These are phyloP conservation scores for Sturnira hondurensis DNA, from an alignment of 2,113 vertebrate species.

Conservation along the genomic window DNA sequence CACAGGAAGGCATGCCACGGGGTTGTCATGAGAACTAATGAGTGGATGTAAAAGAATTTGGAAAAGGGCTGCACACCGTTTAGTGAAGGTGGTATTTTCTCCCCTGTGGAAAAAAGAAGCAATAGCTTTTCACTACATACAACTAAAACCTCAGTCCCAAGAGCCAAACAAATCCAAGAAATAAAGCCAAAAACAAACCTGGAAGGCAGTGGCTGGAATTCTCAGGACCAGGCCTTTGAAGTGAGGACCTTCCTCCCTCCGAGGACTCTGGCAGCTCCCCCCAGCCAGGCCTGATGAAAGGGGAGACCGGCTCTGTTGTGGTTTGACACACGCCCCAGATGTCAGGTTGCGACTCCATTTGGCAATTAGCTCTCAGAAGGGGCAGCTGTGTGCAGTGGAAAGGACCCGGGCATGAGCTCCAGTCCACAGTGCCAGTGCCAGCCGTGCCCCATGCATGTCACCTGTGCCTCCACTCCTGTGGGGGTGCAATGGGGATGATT, in stretches of 20 bases:
- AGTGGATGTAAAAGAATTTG: background rate
- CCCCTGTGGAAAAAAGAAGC: background rate
- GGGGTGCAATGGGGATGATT: background rate
- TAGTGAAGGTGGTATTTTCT: background rate
- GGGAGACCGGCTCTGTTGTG: constrained; percentile 66
- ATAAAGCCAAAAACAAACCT: constrained; percentile 49
- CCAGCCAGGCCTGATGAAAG: constrained; percentile 50
- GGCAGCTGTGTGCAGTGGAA: constrained; percentile 30
- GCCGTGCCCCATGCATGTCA: background rate
- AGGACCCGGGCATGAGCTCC: background rate
- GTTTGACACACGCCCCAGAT: constrained; percentile 68
- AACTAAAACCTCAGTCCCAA: background rate
- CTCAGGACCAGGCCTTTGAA: constrained; percentile 51
- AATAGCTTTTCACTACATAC: background rate
- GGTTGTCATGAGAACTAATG: background rate
- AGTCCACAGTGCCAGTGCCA: background rate
- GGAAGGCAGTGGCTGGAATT: constrained; percentile 22
- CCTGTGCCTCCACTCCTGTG: background rate
- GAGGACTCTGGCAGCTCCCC: constrained; percentile 46
- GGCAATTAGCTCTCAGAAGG: constrained; percentile 47
- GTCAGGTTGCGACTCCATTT: constrained; percentile 50
- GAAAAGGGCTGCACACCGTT: background rate
- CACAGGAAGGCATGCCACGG: background rate
- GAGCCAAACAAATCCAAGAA: constrained; percentile 27
- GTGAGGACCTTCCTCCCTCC: constrained; percentile 36